Base-by-base conservation (phyloP, 35 echinoderm and acorn worm species). In the Heliocidaris tuberculata region DNA sequence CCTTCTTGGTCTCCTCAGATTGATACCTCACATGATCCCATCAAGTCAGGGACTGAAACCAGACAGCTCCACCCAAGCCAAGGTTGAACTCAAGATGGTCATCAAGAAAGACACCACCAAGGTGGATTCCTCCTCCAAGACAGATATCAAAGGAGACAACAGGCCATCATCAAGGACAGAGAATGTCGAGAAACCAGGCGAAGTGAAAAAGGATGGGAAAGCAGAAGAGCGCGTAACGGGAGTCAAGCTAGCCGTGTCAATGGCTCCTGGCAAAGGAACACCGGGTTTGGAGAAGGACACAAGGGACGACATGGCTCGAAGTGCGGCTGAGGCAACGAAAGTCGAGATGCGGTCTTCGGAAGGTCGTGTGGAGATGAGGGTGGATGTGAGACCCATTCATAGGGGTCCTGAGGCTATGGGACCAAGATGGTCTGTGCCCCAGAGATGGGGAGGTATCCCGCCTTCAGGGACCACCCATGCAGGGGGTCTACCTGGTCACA, bases 81-180 rank as follows among this genome's bases (percentile, higher is more conserved):
- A 93, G 49, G 91, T 93, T 49, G 91, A 93, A 31, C 91, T 93
- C 15, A 93, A 93, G 50, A 93, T 90, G 88, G 94, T 91, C 94
- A 95, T 95, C 94, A 95, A 95, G 87, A 88, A 95, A 48, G 86
- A 91, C 9, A 61, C 94, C 29, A 61, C 94, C 50, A 95, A 95
- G 42, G 11, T 88, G 5, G 94, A 95, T 47, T 16, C 94, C 30
- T 48, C 31, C 88, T 29, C 17, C 31, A 95, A 95, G 90, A 24
- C 50, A 2, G 94, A 95, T 27, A 50, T 48, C 49, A 95, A 95
- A 85, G 13, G 54, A 9, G 94, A 95, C 50, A 50, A 52, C 19
- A 59, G 91, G 29, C 91, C 91, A 31, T 93, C 50, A 49, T 93
- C 91, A 13, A 35, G 91, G 91, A 52, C 48, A 59, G 91, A 93